phyloP scores from a whole-genome alignment of 2,113 vertebrate species.

The Petrocephalus microphthalmus region DNA sequence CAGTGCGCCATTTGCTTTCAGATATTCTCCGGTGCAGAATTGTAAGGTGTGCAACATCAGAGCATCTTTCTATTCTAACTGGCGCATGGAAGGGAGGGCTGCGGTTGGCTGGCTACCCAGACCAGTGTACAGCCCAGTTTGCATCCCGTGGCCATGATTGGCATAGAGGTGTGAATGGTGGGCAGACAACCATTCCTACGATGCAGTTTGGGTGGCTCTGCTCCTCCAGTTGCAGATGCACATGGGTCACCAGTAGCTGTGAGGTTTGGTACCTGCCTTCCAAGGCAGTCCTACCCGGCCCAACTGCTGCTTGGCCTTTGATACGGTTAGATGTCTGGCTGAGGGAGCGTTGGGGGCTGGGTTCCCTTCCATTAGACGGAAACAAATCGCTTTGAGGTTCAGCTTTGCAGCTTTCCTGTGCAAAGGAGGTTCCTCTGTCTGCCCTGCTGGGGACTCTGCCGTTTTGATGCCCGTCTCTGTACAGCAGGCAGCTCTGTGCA shows the following conservation, averaged over 20 bases:
- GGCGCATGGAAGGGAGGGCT: background rate
- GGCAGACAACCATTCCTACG: background rate
- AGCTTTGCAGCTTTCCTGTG: background rate
- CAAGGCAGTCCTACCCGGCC: background rate
- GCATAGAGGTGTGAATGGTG: background rate
- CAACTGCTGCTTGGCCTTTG: background rate
- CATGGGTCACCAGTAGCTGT: background rate
- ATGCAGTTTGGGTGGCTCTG: background rate
- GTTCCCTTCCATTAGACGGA: background rate
- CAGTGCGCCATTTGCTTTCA: background rate
- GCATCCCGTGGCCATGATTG: background rate
- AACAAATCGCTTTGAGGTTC: background rate
- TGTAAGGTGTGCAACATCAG: background rate
- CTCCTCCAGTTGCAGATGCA: background rate
- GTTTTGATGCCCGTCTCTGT: background rate
- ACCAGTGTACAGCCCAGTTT: background rate
- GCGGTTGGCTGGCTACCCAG: background rate
- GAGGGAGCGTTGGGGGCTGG: background rate
- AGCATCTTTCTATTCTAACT: background rate
- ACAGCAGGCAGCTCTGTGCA: slow-evolving; percentile 34
- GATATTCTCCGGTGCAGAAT: background rate
- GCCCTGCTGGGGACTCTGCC: background rate
- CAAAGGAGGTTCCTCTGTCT: background rate
- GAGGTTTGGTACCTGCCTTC: background rate
- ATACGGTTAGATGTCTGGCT: background rate